phyloP scores from a whole-genome alignment of 2,797 vertebrate genomes.

The Poeciliopsis turneri region DNA sequence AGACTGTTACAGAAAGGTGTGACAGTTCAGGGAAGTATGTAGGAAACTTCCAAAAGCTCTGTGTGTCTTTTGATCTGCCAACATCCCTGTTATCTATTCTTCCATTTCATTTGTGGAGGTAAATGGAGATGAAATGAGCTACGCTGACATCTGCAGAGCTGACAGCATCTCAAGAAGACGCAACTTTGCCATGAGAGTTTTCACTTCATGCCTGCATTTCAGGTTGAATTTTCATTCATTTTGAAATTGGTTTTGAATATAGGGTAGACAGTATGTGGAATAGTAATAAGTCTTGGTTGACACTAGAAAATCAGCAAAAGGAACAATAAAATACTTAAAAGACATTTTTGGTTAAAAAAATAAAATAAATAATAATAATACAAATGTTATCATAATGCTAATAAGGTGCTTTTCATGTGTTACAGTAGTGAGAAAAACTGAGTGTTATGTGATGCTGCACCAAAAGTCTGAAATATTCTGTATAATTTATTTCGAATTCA shows the following conservation, averaged over 20 bases:
- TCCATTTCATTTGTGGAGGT: slow-evolving; percentile 65
- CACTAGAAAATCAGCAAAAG: not conserved
- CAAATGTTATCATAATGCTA: not conserved
- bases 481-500: not conserved
- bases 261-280: not conserved
- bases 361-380: not conserved
- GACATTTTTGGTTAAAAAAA: not conserved
- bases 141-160: slow-evolving; percentile 36
- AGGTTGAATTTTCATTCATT: slow-evolving; percentile 20
- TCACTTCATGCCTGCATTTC: slow-evolving; percentile 28
- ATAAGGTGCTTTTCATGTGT: not conserved
- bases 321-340: not conserved
- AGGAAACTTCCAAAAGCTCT: slow-evolving; percentile 50
- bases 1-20: slow-evolving; percentile 61
- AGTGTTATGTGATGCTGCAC: not conserved
- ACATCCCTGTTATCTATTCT: slow-evolving; percentile 66
- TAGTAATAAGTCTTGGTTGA: not conserved
- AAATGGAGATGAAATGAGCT: slow-evolving; percentile 65
- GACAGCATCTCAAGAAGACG: slow-evolving; percentile 46
- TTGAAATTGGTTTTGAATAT: slow-evolving; percentile 15
- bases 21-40: slow-evolving; percentile 46
- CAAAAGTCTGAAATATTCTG: not conserved
- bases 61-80: slow-evolving; percentile 63
- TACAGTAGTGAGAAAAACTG: not conserved
- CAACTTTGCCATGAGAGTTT: slow-evolving; percentile 22